Evolutionary conservation across 2,797 vertebrate species (phyloP).

Genomic region (Smutsia temminckii): DNA sequence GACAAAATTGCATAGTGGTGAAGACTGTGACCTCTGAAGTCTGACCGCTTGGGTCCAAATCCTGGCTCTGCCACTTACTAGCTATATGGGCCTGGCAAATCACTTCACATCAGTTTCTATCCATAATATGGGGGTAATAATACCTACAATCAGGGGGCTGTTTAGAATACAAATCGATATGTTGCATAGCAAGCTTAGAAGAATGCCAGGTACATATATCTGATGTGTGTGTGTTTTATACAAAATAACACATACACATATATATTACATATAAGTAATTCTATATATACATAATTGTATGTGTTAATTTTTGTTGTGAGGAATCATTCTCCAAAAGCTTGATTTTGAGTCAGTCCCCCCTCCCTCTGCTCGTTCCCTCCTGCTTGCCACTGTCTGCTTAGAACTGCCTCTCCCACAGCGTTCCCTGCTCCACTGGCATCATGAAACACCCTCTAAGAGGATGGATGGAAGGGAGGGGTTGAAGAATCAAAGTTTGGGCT

Average conservation of each 20-base stretch:
- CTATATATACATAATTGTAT: too few species aligned
- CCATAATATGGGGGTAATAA: background rate
- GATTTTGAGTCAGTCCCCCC: background rate
- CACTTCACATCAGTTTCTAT: background rate
- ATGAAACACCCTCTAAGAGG: background rate
- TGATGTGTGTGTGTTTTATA: background rate
- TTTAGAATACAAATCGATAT: background rate
- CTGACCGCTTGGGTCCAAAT: background rate
- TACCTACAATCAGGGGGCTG: accelerated
- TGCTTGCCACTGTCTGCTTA: background rate
- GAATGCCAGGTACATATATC: too few species aligned
- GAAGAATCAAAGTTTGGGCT: background rate
- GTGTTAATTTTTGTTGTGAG: background rate
- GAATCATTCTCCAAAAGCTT: background rate
- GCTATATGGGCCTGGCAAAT: background rate
- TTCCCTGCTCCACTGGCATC: background rate
- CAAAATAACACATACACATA: background rate
- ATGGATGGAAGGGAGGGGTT: background rate
- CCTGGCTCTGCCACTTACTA: background rate
- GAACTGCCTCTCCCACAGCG: background rate
- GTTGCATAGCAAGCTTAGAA: background rate
- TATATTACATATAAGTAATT: background rate
- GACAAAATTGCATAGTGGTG: background rate
- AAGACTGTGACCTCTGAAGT: background rate
- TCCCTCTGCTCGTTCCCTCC: background rate